Percentiles rank a stretch among this genome's conserved stretches.
phyloP scores from a whole-genome alignment of 2,113 vertebrate genomes.

The Upupa epops region DNA sequence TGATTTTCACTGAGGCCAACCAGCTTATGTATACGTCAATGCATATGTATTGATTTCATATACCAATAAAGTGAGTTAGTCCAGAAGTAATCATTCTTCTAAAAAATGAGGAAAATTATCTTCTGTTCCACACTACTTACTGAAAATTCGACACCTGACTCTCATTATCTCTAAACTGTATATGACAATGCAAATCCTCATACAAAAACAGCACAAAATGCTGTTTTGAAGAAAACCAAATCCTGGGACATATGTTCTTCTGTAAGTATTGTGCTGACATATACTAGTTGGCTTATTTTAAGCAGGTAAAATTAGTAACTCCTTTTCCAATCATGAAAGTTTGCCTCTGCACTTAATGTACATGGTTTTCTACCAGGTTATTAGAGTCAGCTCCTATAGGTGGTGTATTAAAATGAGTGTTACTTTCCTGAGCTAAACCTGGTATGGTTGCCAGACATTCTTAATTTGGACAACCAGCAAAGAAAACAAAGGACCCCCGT shows the following conservation, averaged over 20 bases:
- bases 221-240: background rate
- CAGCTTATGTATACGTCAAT: background rate
- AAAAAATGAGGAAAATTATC: conserved; percentile 46
- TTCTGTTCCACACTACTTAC: background rate
- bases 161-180: conserved; percentile 30
- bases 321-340: background rate
- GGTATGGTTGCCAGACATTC: background rate
- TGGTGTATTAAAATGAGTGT: background rate
- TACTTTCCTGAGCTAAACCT: background rate
- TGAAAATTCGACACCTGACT: conserved; percentile 47
- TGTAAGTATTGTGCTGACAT: background rate
- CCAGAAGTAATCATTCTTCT: conserved; percentile 57
- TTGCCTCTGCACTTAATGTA: background rate
- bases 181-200: conserved; percentile 12
- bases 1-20: background rate
- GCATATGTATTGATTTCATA: background rate
- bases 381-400: background rate
- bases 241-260: conserved; percentile 21
- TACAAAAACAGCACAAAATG: background rate
- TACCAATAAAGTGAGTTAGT: background rate
- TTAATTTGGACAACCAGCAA: background rate
- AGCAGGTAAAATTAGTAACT: background rate
- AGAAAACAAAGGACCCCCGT: background rate
- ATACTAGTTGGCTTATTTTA: background rate
- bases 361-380: background rate